These are phyloP conservation scores for Furcula furcula DNA, from an alignment of 2,888 invertebrate species.

Conservation along the genomic window DNA sequence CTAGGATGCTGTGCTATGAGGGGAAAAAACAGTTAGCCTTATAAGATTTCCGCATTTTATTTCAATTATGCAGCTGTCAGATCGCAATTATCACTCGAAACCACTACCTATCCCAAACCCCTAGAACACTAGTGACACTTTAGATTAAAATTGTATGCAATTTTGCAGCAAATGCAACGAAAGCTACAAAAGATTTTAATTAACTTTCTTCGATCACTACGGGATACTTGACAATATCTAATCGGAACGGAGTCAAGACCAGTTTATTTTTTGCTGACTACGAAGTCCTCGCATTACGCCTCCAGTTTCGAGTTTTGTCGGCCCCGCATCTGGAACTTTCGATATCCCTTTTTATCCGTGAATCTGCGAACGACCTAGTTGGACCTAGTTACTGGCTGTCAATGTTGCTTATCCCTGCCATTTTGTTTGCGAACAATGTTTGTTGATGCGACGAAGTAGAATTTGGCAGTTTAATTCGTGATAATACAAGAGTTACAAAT, in stretches of 20 bases:
- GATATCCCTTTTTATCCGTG: constrained; percentile 32
- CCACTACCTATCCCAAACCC: no score
- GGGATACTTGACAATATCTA: constrained; percentile 22
- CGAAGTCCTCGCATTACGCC: constrained; percentile 23
- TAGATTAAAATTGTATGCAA: no score
- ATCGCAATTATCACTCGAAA: no score
- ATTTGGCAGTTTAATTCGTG: constrained; percentile 17
- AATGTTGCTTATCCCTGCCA: constrained; percentile 30
- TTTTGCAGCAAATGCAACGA: no score
- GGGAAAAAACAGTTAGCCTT: no score
- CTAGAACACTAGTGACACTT: no score
- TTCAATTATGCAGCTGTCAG: no score
- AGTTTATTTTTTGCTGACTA: constrained; percentile 33
- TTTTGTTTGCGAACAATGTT: constrained; percentile 26
- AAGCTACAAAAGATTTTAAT: no score
- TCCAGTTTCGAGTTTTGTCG: constrained; percentile 14
- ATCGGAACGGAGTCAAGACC: constrained; percentile 28
- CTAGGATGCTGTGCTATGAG: no score
- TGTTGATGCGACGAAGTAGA: constrained; percentile 13
- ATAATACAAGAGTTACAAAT: no score
- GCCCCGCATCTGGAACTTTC: constrained; percentile 19
- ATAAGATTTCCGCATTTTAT: no score
- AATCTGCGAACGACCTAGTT: constrained; percentile 33
- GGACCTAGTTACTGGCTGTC: constrained; percentile 29
- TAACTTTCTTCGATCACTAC: constrained; percentile 15